Conservation (phyloP, 2,888 invertebrate species). For the Chirona hameri region DNA sequence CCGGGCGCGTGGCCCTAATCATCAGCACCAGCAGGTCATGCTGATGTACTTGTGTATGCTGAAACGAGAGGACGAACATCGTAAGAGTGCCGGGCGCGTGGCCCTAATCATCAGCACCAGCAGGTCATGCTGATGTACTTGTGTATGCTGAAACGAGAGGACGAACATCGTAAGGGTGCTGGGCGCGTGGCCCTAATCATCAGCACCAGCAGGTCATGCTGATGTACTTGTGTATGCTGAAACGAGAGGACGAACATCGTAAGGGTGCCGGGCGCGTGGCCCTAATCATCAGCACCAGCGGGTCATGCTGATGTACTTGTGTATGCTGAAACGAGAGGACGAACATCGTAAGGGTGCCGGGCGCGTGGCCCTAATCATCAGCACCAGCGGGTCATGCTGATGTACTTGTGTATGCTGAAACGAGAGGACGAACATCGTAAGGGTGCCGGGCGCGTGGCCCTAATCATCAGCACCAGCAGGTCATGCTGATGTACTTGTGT, state of each 20-base stretch:
- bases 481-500: slow-evolving; percentile 50
- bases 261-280: no score
- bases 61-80: background rate
- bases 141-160: slow-evolving; percentile 42
- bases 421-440: no score
- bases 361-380: no score
- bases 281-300: slow-evolving; percentile 33
- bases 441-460: no score
- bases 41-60: slow-evolving; percentile 49
- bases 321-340: slow-evolving; percentile 39
- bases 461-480: slow-evolving; percentile 37
- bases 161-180: no score
- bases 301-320: slow-evolving; percentile 50
- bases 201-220: slow-evolving; percentile 45
- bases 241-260: background rate
- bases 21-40: slow-evolving; percentile 43
- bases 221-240: slow-evolving; percentile 47
- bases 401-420: slow-evolving; percentile 46
- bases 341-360: no score
- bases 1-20: no score
- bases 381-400: slow-evolving; percentile 46
- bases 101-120: no score
- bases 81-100: no score
- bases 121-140: slow-evolving; percentile 50
- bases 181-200: no score